Conservation (phyloP, 2,113 vertebrate species). For the Elgaria multicarinata region DNA sequence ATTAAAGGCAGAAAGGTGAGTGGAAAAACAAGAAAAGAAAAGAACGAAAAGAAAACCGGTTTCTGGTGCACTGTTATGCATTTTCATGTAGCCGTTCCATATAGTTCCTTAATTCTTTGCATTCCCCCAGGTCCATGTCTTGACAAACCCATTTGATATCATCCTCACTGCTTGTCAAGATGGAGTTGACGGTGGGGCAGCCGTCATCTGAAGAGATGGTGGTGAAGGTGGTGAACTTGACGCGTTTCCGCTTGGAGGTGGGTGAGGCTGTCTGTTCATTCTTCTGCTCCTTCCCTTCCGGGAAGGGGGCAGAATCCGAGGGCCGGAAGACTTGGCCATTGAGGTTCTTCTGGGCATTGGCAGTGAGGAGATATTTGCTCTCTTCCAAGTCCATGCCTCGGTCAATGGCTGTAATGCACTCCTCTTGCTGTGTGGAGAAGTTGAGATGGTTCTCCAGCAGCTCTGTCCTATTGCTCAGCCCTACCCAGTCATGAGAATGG, state of each 20-base stretch:
- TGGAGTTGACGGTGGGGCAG: conserved; percentile 72
- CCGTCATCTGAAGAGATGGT: conserved; percentile 80
- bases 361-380: conserved; percentile 78
- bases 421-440: conserved; percentile 82
- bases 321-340: conserved; percentile 72
- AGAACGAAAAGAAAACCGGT: conserved; percentile 3
- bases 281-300: conserved; percentile 71
- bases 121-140: conserved; percentile 80
- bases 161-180: conserved; percentile 77
- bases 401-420: conserved; percentile 86
- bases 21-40: conserved; percentile 50
- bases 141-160: conserved; percentile 91
- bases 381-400: conserved; percentile 82
- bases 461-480: conserved; percentile 88
- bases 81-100: conserved; percentile 74
- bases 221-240: conserved; percentile 95
- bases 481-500: conserved; percentile 93
- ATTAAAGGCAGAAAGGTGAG: conserved; percentile 81
- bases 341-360: conserved; percentile 42
- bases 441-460: conserved; percentile 85
- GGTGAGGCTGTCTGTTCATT: conserved; percentile 86
- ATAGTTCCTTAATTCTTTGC: conserved; percentile 75
- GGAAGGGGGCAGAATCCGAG: conserved; percentile 9
- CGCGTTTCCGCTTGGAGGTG: conserved; percentile 94
- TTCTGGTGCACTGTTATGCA: conserved; percentile 39